Percentiles rank a stretch among this genome's conserved stretches.
Evolutionary conservation across 1,140 invertebrate genomes (phyloP).

Genomic region (fruit fly (Drosophila melanogaster)): DNA sequence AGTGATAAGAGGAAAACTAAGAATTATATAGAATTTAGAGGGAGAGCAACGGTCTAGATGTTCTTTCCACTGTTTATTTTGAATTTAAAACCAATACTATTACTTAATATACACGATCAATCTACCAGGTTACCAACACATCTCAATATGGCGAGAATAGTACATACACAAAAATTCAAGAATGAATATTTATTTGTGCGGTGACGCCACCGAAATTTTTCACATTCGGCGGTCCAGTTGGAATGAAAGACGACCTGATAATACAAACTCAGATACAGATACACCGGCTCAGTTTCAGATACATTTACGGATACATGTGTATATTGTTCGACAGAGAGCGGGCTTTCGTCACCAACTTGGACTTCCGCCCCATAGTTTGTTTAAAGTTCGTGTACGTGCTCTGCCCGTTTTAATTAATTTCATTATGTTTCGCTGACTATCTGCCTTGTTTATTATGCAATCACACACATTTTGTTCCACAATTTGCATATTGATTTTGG

Average conservation of each 20-base stretch:
- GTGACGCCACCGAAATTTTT: conserved; percentile 39
- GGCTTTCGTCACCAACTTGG: conserved; percentile 46
- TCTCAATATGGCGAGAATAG: background rate
- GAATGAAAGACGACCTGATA: conserved; percentile 32
- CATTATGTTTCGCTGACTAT: conserved; percentile 45
- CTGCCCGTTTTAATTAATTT: conserved; percentile 63
- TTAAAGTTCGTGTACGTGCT: conserved; percentile 58
- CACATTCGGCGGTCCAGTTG: conserved; percentile 25
- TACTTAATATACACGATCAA: conserved; percentile 1
- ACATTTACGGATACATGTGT: conserved; percentile 3
- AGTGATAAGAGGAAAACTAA: no score
- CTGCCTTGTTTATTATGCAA: conserved; percentile 73
- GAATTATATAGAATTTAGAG: background rate
- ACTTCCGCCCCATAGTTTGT: conserved; percentile 46
- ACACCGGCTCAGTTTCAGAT: conserved; percentile 6
- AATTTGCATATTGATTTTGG: conserved; percentile 73
- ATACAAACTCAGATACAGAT: conserved; percentile 10
- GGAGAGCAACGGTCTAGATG: conserved; percentile 3
- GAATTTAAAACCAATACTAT: conserved; percentile 10
- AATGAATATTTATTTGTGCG: conserved; percentile 39
- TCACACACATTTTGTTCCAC: conserved; percentile 61
- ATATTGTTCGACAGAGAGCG: background rate
- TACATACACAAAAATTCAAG: conserved; percentile 20
- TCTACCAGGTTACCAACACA: conserved; percentile 7
- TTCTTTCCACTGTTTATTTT: background rate